A percentile compares a stretch with the other conserved stretches of the same genome.
Conservation (phyloP, 2,797 vertebrate species). For the Rhinatrema bivittatum region DNA sequence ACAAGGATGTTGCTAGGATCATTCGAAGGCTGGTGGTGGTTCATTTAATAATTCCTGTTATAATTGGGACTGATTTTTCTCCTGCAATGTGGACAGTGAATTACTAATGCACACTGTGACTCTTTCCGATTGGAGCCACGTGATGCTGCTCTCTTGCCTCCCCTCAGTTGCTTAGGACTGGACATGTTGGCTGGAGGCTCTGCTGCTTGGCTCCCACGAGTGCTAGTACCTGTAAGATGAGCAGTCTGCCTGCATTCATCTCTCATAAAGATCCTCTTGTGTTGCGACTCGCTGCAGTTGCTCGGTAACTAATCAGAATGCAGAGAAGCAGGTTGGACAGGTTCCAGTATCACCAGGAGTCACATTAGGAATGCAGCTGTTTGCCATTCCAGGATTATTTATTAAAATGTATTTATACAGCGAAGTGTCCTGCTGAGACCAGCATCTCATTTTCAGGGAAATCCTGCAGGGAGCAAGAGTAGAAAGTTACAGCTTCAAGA, state of each 20-base stretch:
- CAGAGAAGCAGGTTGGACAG: background rate
- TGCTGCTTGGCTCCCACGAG: slow-evolving; percentile 5
- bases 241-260: background rate
- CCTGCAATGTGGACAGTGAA: too few relatives aligned
- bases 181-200: too few relatives aligned
- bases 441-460: background rate
- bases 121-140: too few relatives aligned
- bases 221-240: slow-evolving; percentile 1
- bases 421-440: slow-evolving; percentile 1
- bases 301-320: background rate
- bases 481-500: background rate
- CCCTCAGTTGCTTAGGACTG: slow-evolving; percentile 30
- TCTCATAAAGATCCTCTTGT: background rate
- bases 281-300: background rate
- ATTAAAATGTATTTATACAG: background rate
- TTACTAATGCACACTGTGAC: too few relatives aligned
- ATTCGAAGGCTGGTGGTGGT: too few relatives aligned
- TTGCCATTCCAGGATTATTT: background rate
- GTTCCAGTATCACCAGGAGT: fast-evolving
- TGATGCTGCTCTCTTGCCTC: slow-evolving; percentile 25
- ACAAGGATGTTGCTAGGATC: too few relatives aligned
- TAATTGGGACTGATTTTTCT: too few relatives aligned
- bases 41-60: too few relatives aligned
- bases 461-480: background rate
- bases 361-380: background rate